Evolutionary conservation across 2,797 vertebrate species (phyloP).

Genomic region (Molossus alvarezi): DNA sequence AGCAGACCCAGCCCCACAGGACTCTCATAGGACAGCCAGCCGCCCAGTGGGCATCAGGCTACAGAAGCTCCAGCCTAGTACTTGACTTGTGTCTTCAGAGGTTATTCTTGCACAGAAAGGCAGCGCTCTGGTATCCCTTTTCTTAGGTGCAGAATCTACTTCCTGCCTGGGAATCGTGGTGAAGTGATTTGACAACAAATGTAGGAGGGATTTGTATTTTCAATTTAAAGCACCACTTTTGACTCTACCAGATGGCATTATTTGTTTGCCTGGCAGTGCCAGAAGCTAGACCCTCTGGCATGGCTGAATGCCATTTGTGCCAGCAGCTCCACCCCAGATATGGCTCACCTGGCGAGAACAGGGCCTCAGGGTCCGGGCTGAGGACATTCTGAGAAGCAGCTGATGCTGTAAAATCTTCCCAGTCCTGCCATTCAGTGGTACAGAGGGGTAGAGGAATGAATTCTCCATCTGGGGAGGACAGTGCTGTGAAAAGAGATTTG

Average conservation of each 20-base stretch:
- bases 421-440: not conserved
- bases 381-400: not conserved
- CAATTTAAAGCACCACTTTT: conserved; percentile 53
- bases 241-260: conserved; percentile 75
- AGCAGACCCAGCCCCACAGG: not conserved
- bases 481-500: not conserved
- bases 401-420: not conserved
- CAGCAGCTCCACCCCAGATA: conserved; percentile 12
- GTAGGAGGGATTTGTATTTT: conserved; percentile 73
- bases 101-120: conserved; percentile 83
- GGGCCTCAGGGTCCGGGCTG: not conserved
- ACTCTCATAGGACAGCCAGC: conserved; percentile 57
- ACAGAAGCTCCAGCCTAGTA: not conserved
- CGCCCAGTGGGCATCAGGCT: conserved; percentile 14
- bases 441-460: not conserved
- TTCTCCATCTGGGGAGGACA: not conserved
- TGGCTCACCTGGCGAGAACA: conserved; percentile 32
- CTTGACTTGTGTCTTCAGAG: conserved; percentile 59
- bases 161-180: conserved; percentile 66
- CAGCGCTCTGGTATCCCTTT: conserved; percentile 29
- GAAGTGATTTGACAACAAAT: conserved; percentile 70
- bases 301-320: not conserved
- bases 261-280: conserved; percentile 29
- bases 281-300: conserved; percentile 8
- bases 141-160: conserved; percentile 63